Evolutionary conservation across 2,113 vertebrate species (phyloP).

Genomic region (Murina feae): DNA sequence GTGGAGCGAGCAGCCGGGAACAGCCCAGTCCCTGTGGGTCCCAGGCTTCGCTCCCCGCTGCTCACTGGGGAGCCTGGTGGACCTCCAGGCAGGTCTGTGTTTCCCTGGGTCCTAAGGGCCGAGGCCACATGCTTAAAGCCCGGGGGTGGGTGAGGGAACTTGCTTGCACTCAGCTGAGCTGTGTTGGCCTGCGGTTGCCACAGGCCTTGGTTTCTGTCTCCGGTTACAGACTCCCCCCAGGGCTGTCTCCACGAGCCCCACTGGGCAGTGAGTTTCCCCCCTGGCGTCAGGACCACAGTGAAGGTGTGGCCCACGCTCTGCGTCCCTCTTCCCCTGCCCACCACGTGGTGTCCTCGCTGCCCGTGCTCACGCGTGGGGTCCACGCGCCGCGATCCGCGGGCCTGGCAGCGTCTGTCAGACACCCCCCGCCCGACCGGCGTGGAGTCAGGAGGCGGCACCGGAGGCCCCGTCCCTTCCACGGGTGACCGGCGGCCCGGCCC

Average conservation of each 20-base stretch:
- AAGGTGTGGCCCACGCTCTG: neutral
- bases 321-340: rapidly evolving
- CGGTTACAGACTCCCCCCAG: neutral
- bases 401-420: too few relatives aligned
- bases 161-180: neutral
- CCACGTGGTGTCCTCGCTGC: neutral
- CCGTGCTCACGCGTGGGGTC: neutral
- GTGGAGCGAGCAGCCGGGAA: neutral
- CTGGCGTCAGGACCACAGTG: neutral
- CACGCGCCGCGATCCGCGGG: neutral
- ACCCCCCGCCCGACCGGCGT: too few relatives aligned
- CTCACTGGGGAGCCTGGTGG: neutral
- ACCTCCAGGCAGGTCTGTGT: neutral
- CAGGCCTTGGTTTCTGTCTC: neutral
- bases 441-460: neutral
- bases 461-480: neutral
- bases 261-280: neutral
- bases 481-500: too few relatives aligned
- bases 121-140: neutral
- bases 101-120: neutral
- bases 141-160: neutral
- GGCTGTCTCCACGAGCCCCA: neutral
- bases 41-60: neutral
- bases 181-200: neutral
- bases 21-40: neutral